phyloP scores from a whole-genome alignment of 2,797 vertebrate species.

The Tragelaphus eurycerus region DNA sequence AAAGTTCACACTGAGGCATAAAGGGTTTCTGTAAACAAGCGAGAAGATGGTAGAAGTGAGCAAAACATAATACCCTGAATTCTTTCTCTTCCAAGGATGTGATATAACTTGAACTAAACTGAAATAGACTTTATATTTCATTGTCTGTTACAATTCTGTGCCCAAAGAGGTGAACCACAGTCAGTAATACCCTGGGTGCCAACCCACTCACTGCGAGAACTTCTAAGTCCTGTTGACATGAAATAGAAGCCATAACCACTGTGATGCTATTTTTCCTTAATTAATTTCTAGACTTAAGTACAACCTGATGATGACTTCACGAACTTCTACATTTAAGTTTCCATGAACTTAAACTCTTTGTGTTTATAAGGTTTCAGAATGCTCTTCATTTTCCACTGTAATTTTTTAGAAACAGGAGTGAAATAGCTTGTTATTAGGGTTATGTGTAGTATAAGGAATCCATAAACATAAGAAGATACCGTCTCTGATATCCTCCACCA shows the following conservation, averaged over 20 bases:
- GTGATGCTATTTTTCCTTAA: not conserved
- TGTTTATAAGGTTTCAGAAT: not conserved
- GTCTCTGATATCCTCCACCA: not conserved
- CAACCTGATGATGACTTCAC: not conserved
- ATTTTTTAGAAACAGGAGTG: not conserved
- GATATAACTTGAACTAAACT: not conserved
- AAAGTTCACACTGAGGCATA: not conserved
- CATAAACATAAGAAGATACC: not conserved
- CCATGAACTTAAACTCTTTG: not conserved
- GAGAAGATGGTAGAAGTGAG: conserved; percentile 8
- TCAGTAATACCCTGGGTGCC: not conserved
- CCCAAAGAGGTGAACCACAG: not conserved
- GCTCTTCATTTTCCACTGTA: not conserved
- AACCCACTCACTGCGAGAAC: not conserved
- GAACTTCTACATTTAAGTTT: not conserved
- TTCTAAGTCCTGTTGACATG: not conserved
- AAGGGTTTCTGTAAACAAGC: conserved; percentile 23
- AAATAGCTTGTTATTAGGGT: not conserved
- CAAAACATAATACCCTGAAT: not conserved
- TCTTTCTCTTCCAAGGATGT: conserved; percentile 26
- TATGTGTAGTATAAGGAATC: not conserved
- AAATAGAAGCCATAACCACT: not conserved
- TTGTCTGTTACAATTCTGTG: not conserved
- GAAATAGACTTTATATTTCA: not conserved
- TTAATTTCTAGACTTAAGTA: not conserved